Evolutionary conservation across 2,888 invertebrate genomes (phyloP).

Genomic region (Tetanocera ferruginea): DNA sequence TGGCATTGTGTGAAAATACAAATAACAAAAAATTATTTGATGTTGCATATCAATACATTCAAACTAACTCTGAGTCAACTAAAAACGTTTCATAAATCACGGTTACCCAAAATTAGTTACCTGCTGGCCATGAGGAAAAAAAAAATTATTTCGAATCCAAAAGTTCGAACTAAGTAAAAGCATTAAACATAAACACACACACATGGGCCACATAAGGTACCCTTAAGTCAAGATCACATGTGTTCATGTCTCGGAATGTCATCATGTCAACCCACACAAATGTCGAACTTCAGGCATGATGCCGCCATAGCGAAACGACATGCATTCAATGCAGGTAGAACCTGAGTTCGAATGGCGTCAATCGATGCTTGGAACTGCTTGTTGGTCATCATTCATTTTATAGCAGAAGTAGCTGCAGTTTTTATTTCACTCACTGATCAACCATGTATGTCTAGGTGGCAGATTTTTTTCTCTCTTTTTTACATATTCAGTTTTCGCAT

Average conservation of each 20-base stretch:
- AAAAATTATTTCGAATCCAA: not conserved
- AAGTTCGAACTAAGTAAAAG: not conserved
- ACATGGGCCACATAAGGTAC: not conserved
- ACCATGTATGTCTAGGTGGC: not conserved
- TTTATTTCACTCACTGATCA: not conserved
- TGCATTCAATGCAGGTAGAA: constrained; percentile 4
- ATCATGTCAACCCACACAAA: constrained; percentile 31
- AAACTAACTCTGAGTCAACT: not conserved
- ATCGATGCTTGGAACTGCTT: constrained; percentile 20
- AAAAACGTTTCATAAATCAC: not conserved
- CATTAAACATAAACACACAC: not conserved
- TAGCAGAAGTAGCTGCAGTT: constrained; percentile 1
- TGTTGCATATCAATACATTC: too few species aligned
- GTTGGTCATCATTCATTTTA: constrained; percentile 19
- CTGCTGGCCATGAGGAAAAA: not conserved
- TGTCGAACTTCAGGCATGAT: not conserved
- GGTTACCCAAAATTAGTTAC: constrained; percentile 11
- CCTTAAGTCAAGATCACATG: not conserved
- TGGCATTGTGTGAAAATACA: too few species aligned
- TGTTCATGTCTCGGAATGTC: constrained; percentile 14
- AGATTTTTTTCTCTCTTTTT: not conserved
- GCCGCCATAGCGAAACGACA: not conserved
- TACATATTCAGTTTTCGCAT: not conserved
- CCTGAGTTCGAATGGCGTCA: not conserved
- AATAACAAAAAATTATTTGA: too few species aligned